Percentiles rank a stretch among this genome's conserved stretches.
Conservation (phyloP, 2,888 invertebrate species). For the Pristionchus japonicus region DNA sequence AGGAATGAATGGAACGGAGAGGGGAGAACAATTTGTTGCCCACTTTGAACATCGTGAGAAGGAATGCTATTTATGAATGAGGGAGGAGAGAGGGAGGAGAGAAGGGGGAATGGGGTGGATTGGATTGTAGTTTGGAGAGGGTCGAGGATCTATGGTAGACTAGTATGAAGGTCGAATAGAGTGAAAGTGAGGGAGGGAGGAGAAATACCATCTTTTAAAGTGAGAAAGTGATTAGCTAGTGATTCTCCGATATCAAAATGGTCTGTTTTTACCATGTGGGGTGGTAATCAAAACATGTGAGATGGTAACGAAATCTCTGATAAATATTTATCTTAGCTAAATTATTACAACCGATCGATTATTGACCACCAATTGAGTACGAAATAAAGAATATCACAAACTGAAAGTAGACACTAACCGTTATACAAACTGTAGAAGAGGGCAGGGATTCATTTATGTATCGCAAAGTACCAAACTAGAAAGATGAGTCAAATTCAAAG, state of each 20-base stretch:
- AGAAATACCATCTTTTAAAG: neutral
- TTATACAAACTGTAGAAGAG: neutral
- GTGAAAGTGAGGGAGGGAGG: conserved; percentile 1
- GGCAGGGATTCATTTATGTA: neutral
- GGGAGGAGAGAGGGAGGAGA: neutral
- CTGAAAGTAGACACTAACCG: neutral
- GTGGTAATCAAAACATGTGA: neutral
- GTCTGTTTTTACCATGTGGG: neutral
- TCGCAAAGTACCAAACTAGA: neutral
- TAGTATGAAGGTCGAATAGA: conserved; percentile 6
- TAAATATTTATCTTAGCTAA: neutral
- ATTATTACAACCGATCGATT: conserved; percentile 33
- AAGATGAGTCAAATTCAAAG: neutral
- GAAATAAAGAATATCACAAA: conserved; percentile 15
- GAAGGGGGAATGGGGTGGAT: neutral
- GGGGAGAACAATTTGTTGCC: neutral
- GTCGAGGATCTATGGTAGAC: conserved; percentile 15
- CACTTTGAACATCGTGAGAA: neutral
- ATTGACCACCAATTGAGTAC: conserved; percentile 16
- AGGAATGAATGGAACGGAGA: neutral
- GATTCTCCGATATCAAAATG: conserved; percentile 9
- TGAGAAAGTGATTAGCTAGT: neutral
- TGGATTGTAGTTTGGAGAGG: conserved; percentile 5
- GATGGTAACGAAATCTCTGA: neutral
- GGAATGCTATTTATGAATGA: conserved; percentile 17